Base-by-base conservation (phyloP, 2,797 vertebrate species). In the Macroramphosus scolopax region DNA sequence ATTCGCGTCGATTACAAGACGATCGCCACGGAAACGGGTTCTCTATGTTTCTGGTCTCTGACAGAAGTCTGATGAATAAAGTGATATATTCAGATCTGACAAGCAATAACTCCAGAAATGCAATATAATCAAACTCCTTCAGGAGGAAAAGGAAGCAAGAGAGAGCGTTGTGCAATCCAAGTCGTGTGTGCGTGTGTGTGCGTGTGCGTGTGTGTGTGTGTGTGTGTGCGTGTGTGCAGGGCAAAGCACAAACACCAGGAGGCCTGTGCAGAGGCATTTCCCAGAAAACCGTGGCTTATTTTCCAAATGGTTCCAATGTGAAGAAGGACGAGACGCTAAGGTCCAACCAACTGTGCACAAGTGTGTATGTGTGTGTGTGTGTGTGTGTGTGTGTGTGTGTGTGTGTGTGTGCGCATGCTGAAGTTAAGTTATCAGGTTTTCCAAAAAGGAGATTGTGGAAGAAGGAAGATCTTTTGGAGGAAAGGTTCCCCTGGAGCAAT, bases 241-340 rank as follows among this genome's bases (percentile, higher is more conserved):
- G 29, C 26, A 5, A 54, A 65, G 63, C 64, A 73, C 51, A 75
- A 67, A 59, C 43, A 73, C 68, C 65, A 81, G 71, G 85, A 81
- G 82, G 75, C 71, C 82, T 75, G 60, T 51, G 76, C 64, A 63
- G 80, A 78, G 80, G 77, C 72, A 75, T 76, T 85, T 88, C 83
- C 78, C 74, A 68, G 80, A 86, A 78, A 66, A 75, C 44, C 59
- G 43, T 26, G 70, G 47, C 44, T 81, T 77, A 74, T 78, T 83
- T 81, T 75, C 71, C 71, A 82, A 88, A 85, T 83, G 63, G 66
- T 68, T 88, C 69, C 80, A 82, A 63, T 69, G 61, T 83, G 84
- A 82, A 76, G 75, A 82, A 83, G 82, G 68, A 80, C 77, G 77
- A 67, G 71, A 83, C 72, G 67, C 48, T 33, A 47, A 52, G 40